Base-by-base conservation (phyloP, 2,797 vertebrate genomes). In the Siniperca scherzeri region DNA sequence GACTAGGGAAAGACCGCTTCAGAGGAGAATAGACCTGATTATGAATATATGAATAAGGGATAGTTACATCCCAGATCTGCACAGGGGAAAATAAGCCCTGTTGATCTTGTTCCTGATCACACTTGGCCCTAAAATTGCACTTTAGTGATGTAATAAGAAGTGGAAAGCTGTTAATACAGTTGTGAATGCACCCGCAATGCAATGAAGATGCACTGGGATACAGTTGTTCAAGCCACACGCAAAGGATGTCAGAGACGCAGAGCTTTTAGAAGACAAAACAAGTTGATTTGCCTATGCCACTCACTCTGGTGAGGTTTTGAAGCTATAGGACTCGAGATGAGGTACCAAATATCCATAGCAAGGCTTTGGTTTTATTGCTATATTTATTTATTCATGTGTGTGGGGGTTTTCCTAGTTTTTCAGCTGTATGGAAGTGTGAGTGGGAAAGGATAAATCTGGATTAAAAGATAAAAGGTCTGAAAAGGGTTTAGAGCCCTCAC, bases 351-450 rank as follows among this genome's bases (percentile, higher is more conserved):
- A 61, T 25, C 5, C 11, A 33, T 19, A 19, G 5, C 19, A 61
- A 2, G 60, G 60, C 25, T 59, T 10, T 42, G 22, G 4, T 74
- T 50, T 42, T 62, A 38, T 19, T 38, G 30, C 14, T 44, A 0
- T 67, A 21, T 74, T 61, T 59, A 22, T 73, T 61, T 42, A 22
- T 61, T 10, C 30, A 36, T 36, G 36, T 69, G n/a, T 30, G 16
- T 53, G 10, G 56, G 38, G 30, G n/a, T 61, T 36, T 66, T 75
- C n/a, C n/a, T 36, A 9, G 17, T 78, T 76, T 73, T 68, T 42
- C 40, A 67, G 48, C 8, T 62, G 13, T 21, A 64, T 38, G 50
- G 4, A 57, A 60, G 60, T 66, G 27, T 78, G 56, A 46, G 11
- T 3, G 8, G 11, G 13, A 12, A 19, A 16, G 16, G 36, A 55